Percentiles rank a stretch among this genome's conserved stretches.
phyloP scores from a whole-genome alignment of 2,888 invertebrate species.

The Metacarcinus magister region DNA sequence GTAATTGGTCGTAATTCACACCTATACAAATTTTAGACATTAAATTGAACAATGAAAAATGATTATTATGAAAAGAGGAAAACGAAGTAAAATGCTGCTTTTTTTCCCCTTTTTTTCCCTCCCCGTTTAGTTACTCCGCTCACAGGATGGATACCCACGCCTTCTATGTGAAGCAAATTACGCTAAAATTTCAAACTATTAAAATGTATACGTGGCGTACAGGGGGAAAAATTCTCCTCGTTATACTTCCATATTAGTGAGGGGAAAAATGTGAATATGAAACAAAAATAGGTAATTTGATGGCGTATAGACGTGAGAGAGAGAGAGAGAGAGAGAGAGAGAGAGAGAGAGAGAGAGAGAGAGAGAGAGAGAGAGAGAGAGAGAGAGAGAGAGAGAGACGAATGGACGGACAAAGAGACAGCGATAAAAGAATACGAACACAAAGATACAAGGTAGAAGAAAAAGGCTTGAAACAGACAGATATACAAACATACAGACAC shows the following conservation, averaged over 20 bases:
- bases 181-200: conserved; percentile 41
- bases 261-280: conserved; percentile 43
- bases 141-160: background rate
- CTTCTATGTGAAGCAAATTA: conserved; percentile 35
- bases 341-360: conserved; percentile 45
- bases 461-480: too few species aligned
- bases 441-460: background rate
- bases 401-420: too few species aligned
- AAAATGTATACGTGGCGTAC: conserved; percentile 27
- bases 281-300: conserved; percentile 18
- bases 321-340: conserved; percentile 46
- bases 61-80: background rate
- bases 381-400: background rate
- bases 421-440: background rate
- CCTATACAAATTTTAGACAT: background rate
- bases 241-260: conserved; percentile 50
- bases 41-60: background rate
- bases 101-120: background rate
- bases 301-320: conserved; percentile 29
- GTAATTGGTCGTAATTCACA: background rate
- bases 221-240: conserved; percentile 31
- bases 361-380: background rate
- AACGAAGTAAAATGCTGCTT: background rate
- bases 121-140: background rate
- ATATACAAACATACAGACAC: background rate